Evolutionary conservation across 2,888 invertebrate species (phyloP).

Genomic region (Drosophila kanekoi): DNA sequence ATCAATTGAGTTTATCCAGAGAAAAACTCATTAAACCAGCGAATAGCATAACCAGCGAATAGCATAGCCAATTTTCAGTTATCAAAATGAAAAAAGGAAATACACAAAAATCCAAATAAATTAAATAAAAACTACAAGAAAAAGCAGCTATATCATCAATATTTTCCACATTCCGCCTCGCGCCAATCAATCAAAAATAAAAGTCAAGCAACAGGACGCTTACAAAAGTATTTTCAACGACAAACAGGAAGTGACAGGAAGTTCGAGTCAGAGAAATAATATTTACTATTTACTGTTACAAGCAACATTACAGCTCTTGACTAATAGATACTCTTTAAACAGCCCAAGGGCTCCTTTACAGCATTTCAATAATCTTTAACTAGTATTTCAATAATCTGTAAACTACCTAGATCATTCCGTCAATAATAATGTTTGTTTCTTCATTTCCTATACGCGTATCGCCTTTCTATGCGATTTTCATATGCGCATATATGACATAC

Average conservation of each 20-base stretch:
- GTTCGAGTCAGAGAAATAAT: not conserved
- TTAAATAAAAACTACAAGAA: slow-evolving; percentile 5
- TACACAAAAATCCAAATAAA: not conserved
- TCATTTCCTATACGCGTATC: too few relatives aligned
- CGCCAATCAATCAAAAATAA: slow-evolving; percentile 28
- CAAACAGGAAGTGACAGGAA: not conserved
- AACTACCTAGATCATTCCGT: too few relatives aligned
- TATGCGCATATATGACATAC: too few relatives aligned
- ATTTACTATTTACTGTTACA: not conserved
- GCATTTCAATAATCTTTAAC: too few relatives aligned
- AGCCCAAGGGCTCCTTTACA: too few relatives aligned
- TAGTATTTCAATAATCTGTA: too few relatives aligned
- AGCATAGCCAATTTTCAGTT: slow-evolving; percentile 14
- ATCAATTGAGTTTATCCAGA: slow-evolving; percentile 17
- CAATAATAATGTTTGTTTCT: too few relatives aligned
- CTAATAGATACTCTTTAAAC: too few relatives aligned
- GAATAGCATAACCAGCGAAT: not conserved
- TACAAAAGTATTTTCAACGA: not conserved
- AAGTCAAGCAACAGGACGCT: not conserved
- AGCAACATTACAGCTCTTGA: not conserved
- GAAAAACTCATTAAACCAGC: slow-evolving; percentile 14
- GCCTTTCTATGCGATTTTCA: slow-evolving; percentile 1
- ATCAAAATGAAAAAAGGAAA: slow-evolving; percentile 9
- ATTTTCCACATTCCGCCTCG: not conserved
- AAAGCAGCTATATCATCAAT: slow-evolving; percentile 15